phyloP scores from a whole-genome alignment of 2,797 vertebrate species.

The Melopsittacus undulatus region DNA sequence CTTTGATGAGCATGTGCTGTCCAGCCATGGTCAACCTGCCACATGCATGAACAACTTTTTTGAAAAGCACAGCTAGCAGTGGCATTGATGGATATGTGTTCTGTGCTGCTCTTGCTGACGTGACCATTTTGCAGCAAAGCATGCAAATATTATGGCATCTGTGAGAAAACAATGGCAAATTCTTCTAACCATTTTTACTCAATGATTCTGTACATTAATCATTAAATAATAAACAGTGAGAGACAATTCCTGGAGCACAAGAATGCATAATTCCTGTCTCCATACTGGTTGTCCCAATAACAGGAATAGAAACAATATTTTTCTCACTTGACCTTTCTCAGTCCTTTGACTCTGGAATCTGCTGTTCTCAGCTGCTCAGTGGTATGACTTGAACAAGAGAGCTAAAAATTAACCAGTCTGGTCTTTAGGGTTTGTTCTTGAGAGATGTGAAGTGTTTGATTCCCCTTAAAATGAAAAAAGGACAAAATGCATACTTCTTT shows the following conservation, averaged over 20 bases:
- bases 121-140: background rate
- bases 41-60: background rate
- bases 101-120: background rate
- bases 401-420: background rate
- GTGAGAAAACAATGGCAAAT: background rate
- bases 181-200: background rate
- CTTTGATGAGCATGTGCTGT: background rate
- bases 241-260: background rate
- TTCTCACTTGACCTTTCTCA: background rate
- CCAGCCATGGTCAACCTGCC: background rate
- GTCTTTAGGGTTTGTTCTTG: background rate
- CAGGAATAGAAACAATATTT: background rate
- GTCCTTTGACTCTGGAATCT: background rate
- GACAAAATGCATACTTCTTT: background rate
- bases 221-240: background rate
- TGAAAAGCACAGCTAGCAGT: background rate
- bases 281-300: background rate
- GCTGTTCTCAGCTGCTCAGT: background rate
- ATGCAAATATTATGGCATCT: background rate
- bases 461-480: background rate
- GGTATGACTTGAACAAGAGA: background rate
- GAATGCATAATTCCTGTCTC: background rate
- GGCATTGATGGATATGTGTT: background rate
- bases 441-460: background rate
- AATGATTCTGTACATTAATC: background rate